phyloP scores from a whole-genome alignment of 2,797 vertebrate species.

The Limosa lapponica region DNA sequence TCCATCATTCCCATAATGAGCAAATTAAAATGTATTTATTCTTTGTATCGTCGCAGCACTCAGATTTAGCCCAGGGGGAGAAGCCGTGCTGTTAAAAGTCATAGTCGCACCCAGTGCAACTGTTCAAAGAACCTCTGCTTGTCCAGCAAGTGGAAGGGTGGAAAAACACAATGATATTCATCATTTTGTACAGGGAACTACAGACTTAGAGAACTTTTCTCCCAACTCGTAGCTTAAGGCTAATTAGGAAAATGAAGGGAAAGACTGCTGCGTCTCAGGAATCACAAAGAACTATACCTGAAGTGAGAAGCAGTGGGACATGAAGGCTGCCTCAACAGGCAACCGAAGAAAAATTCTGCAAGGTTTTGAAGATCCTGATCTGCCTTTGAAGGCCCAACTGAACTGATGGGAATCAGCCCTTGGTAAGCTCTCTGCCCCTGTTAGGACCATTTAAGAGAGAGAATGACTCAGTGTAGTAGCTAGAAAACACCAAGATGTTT shows the following conservation, averaged over 20 bases:
- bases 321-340: neutral
- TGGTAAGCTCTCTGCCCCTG: neutral
- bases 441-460: neutral
- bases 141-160: neutral
- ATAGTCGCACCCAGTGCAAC: neutral
- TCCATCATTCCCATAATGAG: neutral
- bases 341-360: neutral
- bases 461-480: accelerated
- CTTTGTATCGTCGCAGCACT: neutral
- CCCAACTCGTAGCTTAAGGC: neutral
- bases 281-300: neutral
- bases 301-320: neutral
- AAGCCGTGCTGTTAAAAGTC: neutral
- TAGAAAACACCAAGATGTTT: neutral
- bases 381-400: neutral
- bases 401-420: neutral
- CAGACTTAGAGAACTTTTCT: neutral
- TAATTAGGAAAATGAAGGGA: neutral
- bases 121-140: neutral
- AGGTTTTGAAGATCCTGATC: neutral
- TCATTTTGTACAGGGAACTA: neutral
- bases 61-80: neutral
- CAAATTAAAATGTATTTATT: neutral
- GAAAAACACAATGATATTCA: neutral
- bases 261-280: neutral